Evolutionary conservation across 1,140 invertebrate species (phyloP), one percentile per base, ranked within the genome.

Genomic region (Drosophila arawakana): DNA sequence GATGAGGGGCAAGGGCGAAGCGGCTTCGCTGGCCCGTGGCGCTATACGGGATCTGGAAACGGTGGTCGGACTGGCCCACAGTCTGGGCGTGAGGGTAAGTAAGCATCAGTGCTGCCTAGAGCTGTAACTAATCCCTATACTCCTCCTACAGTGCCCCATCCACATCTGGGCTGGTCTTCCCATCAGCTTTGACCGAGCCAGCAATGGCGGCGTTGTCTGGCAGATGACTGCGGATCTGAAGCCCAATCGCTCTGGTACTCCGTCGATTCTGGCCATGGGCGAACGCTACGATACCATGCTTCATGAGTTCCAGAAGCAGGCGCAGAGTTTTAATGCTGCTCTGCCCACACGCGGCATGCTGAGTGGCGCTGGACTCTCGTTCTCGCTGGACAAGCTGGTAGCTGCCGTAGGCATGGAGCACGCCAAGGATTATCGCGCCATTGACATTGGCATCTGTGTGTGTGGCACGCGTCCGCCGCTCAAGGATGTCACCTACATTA

Each of bases 41-140:
- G 96, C 95, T 0, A 76, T 98, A 0, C 93, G 94, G 59, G 96
- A 97, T 69, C 93, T 98, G 47, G 95, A 97, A 82, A 93, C 93
- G 4, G 94, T 98, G 2, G 95, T 95, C 39, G 93, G 93, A 18
- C 93, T 96, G 84, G 94, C 96, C 9, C 94, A 95, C 80, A 93
- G 94, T 30, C 93, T 98, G 21, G 97, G 96, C 2, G 94, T 97
- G 2, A 96, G 95, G 89, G 96, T 97, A 18, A 91, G 92, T 78
- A 13, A 0, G 39, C 0, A 10, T 8, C 37, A 10, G 8, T 8
- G 2, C 2, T 39, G 4, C 4, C 5, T 0, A 35, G 13, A 39
- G 21, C 2, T 0, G 59, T 11, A 3, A 1, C 0, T 46, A 35
- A 46, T 47, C 3, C 6, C 15, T n/a, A 9, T 30, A 10, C 7